These are phyloP conservation scores for Tragulus kanchil DNA, from an alignment of 2,113 vertebrate species.

Conservation along the genomic window DNA sequence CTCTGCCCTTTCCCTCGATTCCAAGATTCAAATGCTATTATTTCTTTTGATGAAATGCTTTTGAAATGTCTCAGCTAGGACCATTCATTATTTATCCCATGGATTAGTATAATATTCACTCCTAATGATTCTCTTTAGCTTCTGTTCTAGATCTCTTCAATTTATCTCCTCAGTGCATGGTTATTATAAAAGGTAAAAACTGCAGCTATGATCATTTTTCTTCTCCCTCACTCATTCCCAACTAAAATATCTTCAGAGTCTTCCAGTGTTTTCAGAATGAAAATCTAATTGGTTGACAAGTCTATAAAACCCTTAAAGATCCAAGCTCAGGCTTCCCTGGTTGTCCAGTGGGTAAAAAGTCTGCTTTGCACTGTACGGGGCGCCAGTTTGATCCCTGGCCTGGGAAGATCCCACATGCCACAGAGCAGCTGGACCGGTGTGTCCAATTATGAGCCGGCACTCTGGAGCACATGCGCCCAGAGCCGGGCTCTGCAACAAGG, in stretches of 20 bases:
- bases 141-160: slow-evolving; percentile 18
- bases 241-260: not conserved
- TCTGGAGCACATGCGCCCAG: too few relatives aligned
- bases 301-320: not conserved
- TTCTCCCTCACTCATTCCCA: not conserved
- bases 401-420: too few relatives aligned
- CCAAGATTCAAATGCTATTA: not conserved
- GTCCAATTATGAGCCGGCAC: too few relatives aligned
- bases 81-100: not conserved
- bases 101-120: not conserved
- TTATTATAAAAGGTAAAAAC: slow-evolving; percentile 4
- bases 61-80: not conserved
- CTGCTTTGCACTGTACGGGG: too few relatives aligned
- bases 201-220: not conserved
- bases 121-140: slow-evolving; percentile 19
- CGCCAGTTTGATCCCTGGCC: too few relatives aligned
- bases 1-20: not conserved
- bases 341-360: too few relatives aligned
- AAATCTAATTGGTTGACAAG: slow-evolving; percentile 2
- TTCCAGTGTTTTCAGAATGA: slow-evolving; percentile 20
- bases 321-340: not conserved
- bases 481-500: too few relatives aligned
- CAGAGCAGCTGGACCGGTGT: too few relatives aligned
- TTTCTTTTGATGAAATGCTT: not conserved
- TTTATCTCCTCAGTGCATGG: not conserved